These are phyloP conservation scores for Steinernema khuongi DNA, from an alignment of 1,140 invertebrate species.

Conservation along the genomic window DNA sequence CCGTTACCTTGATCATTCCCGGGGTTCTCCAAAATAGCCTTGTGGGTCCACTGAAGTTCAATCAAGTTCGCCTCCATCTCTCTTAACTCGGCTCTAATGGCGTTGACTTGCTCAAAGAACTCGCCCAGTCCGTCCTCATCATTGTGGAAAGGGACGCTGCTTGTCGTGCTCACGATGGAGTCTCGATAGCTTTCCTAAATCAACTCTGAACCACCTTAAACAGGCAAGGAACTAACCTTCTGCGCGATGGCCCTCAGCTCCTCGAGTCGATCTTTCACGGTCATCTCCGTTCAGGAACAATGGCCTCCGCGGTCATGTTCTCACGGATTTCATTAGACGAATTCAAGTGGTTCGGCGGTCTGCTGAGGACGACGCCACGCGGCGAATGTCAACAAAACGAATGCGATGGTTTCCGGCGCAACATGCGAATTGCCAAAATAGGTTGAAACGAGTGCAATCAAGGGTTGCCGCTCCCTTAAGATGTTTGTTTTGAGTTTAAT, in stretches of 20 bases:
- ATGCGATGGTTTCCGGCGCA: neutral
- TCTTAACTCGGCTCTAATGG: neutral
- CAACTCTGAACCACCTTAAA: too few relatives aligned
- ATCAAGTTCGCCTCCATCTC: conserved; percentile 6
- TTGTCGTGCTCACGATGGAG: neutral
- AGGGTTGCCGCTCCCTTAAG: neutral
- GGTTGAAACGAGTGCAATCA: neutral
- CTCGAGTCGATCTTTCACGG: neutral
- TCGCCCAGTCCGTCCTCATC: neutral
- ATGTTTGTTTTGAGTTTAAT: neutral
- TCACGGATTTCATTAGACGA: conserved; percentile 7
- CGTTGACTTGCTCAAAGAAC: conserved; percentile 2
- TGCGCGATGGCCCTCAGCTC: neutral
- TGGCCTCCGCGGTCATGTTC: neutral
- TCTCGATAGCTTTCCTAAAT: neutral
- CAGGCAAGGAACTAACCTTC: neutral
- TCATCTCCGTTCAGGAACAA: neutral
- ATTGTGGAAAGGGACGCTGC: neutral
- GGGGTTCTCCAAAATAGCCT: conserved; percentile 5
- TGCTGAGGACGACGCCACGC: neutral
- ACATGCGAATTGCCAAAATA: neutral
- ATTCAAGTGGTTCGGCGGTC: neutral
- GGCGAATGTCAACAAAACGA: conserved; percentile 1
- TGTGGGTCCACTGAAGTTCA: neutral
- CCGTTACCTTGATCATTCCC: neutral